Base-by-base conservation (phyloP, 2,113 vertebrate species). In the Rousettus leschenaultii region DNA sequence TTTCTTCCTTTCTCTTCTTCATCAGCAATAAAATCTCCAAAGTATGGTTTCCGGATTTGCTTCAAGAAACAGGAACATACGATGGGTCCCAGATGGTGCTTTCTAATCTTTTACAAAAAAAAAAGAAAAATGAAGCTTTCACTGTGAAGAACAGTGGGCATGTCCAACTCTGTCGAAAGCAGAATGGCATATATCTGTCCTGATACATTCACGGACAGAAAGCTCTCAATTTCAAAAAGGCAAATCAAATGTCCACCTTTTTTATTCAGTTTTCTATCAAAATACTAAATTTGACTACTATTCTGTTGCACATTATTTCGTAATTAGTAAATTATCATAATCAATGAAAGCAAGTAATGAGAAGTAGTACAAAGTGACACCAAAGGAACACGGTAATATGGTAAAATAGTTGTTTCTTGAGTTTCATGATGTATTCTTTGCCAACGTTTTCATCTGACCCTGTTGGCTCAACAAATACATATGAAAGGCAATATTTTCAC, bases 121-220 rank as follows among this genome's bases (percentile, higher is more conserved):
- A 94, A n/a, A 94, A 33, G 48, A 95, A 85, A 94, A n/a, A 94
- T n/a, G 48, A 79, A 79, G 88, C 6, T 90, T 97, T 97, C 13
- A 24, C 65, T 71, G 0, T 63, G 75, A 95, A 95, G 38, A 79
- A 86, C 26, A 78, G 75, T 0, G 92, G 51, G 14, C 40, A 95
- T 84, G 90, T 95, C 79, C 77, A 96, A 88, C 24, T 95, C 45
- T 74, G 71, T 57, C 90, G 59, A 93, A 95, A 71, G 26, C 59
- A 84, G 14, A 82, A 82, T 35, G 35, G 86, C 33, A 86, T 87
- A 45, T 40, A 35, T 63, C 57, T 57, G 35, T 59, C 74, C 59
- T 43, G 33, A 53, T 8, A 57, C 6, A 51, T 24, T 91, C 38
- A 93, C 40, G 70, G 70, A 65, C 73, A 51, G 8, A 68, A 82